Evolutionary conservation across 2,113 vertebrate genomes (phyloP), one percentile per base, ranked within the genome.

Genomic region (Pipra filicauda): DNA sequence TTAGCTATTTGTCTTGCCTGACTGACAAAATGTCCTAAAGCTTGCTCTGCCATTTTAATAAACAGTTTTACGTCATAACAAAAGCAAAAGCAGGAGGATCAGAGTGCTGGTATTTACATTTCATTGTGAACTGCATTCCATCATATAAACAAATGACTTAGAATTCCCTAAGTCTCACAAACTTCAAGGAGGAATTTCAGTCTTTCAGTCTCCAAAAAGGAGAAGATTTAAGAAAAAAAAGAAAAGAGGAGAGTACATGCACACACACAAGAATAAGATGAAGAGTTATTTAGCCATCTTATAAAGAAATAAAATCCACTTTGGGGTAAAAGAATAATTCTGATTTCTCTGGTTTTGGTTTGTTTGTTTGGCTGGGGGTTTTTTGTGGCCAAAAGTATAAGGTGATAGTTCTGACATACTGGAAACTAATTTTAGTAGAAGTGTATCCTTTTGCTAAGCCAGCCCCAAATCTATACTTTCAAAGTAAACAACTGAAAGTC

Each of bases 171-270:
- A 61, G 41, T 67, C 65, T 76, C 90, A 41, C 44, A 88, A 0
- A 74, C 49, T 88, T 85, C n/a, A 87, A 49, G 87, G 37, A 92
- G 33, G 74, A 92, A 94, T 91, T 91, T 77, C 43, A 89, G 54
- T 80, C 74, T 87, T 85, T 61, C 54, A 72, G 44, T 12, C 43
- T 93, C 24, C 13, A 4, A 20, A 86, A 46, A 15, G 23, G 15
- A 74, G 6, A 46, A 74, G n/a, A 72, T 61, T 35, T 62, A 41
- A 58, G 6, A 18, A 11, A 15, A 11, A 19, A 9, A 27, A 4
- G 28, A 12, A 21, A 3, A 61, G 4, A 37, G 2, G 14, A 22
- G 1, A 39, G 3, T 9, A 46, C 2, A 1, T 1, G 2, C 15
- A 33, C 31, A 76, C 7, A n/a, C 5, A 5, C 12, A 80, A 37